phyloP scores from a whole-genome alignment of 2,888 invertebrate species.

The Ormyrus labotus region DNA sequence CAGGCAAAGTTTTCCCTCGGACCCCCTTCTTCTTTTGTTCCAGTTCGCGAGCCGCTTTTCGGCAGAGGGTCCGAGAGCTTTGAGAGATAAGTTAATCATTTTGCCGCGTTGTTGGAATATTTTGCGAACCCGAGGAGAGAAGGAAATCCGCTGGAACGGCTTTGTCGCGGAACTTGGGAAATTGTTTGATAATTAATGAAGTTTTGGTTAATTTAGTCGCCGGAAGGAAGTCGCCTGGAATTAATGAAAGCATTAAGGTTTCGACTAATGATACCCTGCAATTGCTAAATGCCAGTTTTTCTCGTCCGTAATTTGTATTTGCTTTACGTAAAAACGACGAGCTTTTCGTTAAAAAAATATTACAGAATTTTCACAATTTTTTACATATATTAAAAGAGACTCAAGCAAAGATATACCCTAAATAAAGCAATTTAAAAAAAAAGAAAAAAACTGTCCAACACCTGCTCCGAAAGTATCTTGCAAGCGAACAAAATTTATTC shows the following conservation, averaged over 20 bases:
- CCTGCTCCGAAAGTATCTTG: too few relatives aligned
- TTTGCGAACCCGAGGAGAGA: slow-evolving; percentile 1
- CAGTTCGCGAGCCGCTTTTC: not conserved
- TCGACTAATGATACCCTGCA: not conserved
- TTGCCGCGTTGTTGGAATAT: slow-evolving; percentile 40
- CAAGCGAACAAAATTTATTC: too few relatives aligned
- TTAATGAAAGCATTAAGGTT: slow-evolving; percentile 20
- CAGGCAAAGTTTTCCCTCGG: slow-evolving; percentile 31
- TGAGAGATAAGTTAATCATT: slow-evolving; percentile 49
- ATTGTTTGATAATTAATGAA: slow-evolving; percentile 47
- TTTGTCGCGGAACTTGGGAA: slow-evolving; percentile 25
- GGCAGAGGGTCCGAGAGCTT: not conserved
- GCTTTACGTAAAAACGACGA: too few relatives aligned
- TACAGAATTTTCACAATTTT: too few relatives aligned
- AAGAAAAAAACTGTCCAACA: not conserved
- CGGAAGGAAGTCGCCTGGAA: slow-evolving; percentile 14
- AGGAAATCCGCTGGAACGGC: slow-evolving; percentile 14
- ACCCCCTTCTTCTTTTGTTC: slow-evolving; percentile 9
- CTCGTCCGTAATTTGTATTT: too few relatives aligned
- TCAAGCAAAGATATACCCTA: too few relatives aligned
- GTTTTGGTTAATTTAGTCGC: slow-evolving; percentile 45
- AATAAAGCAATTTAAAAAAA: not conserved
- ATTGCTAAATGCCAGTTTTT: too few relatives aligned
- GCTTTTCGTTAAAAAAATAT: too few relatives aligned
- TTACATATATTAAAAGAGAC: too few relatives aligned